These are phyloP conservation scores for Cryptus armator DNA, from an alignment of 2,888 invertebrate species.

Conservation along the genomic window DNA sequence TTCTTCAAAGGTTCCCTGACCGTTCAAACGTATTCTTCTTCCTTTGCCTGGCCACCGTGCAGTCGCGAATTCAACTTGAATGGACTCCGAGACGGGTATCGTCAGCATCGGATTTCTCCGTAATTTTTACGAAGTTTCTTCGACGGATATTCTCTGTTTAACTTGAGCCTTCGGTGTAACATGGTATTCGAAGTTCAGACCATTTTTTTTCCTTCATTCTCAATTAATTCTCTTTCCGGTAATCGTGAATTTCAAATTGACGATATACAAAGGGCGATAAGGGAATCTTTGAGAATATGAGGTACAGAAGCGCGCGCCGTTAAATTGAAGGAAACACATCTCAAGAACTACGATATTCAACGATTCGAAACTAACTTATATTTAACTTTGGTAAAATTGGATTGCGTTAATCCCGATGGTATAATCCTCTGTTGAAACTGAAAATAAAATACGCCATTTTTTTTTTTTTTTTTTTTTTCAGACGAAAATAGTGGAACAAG, in stretches of 20 bases:
- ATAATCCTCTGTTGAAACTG: neutral
- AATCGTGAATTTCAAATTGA: neutral
- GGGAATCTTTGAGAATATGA: no score
- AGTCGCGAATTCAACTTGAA: conserved; percentile 49
- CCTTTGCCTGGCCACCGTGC: neutral
- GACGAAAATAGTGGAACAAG: neutral
- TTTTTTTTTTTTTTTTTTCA: neutral
- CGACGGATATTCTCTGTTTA: conserved; percentile 26
- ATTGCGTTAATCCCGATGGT: no score
- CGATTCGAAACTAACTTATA: no score
- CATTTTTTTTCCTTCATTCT: neutral
- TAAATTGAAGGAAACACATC: no score
- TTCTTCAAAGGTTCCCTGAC: conserved; percentile 14
- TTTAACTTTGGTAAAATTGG: no score
- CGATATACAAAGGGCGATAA: no score
- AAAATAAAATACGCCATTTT: neutral
- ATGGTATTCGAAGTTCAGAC: no score
- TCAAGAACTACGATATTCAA: no score
- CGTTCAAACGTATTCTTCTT: neutral
- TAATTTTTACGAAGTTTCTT: conserved; percentile 1
- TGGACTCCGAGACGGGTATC: conserved; percentile 1
- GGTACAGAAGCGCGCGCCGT: no score
- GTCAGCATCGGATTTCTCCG: neutral
- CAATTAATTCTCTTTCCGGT: neutral
- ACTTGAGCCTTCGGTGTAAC: neutral